These are phyloP conservation scores for Drosophila borborema DNA, from an alignment of 2,888 invertebrate species.

Conservation along the genomic window DNA sequence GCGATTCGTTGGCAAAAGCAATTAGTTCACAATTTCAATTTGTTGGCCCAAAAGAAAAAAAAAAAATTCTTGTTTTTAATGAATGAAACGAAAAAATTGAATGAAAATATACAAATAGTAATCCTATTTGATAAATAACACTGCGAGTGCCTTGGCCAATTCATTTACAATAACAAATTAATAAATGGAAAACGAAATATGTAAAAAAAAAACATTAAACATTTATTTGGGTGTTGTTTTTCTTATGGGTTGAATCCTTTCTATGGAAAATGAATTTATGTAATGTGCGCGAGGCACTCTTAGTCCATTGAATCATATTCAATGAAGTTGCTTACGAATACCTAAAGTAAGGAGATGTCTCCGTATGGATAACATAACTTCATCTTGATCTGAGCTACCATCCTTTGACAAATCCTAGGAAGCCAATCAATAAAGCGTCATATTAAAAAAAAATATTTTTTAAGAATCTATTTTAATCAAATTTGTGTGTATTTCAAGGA, in stretches of 20 bases:
- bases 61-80: conserved; percentile 46
- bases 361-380: too few species aligned
- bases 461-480: neutral
- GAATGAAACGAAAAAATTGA: conserved; percentile 24
- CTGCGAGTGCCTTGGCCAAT: conserved; percentile 72
- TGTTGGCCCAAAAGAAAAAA: conserved; percentile 44
- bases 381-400: neutral
- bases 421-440: neutral
- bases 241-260: neutral
- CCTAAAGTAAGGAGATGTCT: neutral
- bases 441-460: neutral
- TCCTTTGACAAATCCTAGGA: neutral
- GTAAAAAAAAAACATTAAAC: conserved; percentile 19
- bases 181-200: conserved; percentile 67
- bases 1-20: conserved; percentile 54
- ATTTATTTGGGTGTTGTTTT: conserved; percentile 6
- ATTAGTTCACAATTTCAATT: conserved; percentile 46
- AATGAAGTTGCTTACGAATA: neutral
- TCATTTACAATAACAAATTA: conserved; percentile 75
- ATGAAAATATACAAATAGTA: conserved; percentile 11
- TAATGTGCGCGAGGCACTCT: neutral
- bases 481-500: neutral
- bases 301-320: neutral
- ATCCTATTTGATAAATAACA: conserved; percentile 39
- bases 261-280: neutral